Evolutionary conservation across 2,113 vertebrate genomes (phyloP), one percentile per base, ranked within the genome.

Genomic region (Anarrhichthys ocellatus): DNA sequence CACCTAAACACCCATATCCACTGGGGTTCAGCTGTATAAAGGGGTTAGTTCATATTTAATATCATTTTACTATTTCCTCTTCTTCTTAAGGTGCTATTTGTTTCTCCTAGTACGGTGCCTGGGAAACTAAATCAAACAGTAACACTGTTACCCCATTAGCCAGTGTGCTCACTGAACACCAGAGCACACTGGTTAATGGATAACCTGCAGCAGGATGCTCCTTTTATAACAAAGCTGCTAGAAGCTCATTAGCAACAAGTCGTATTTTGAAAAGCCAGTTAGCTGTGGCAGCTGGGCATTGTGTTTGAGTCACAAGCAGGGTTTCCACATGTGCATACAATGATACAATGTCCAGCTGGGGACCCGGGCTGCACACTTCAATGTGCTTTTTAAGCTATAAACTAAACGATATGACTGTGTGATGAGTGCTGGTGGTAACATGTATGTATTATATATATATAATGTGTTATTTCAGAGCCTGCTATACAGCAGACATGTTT

Each of bases 201-300:
- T 80, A 66, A 80, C 78, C 9, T n/a, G 10, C 11, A 72, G 14
- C 34, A 20, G n/a, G 9, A 68, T 22, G 44, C 66, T 65, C 20
- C 20, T 13, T 54, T 5, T 61, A 27, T 61, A 61, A 61, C 76
- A 59, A 17, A 42, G 15, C 76, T 61, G 14, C 5, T 32, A 9
- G 14, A 61, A 48, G 32, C 24, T 58, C 6, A 44, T 27, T 54
- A 13, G 10, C 38, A 70, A 46, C 4, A 36, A 20, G 5, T 42
- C 27, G 14, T 5, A 27, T n/a, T 64, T 38, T 3, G 24, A 18
- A 46, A 27, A 9, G 14, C 34, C n/a, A 27, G 22, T 17, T 17
- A 20, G 34, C 6, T 9, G 38, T 44, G 65, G 46, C n/a, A 17
- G 20, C 38, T n/a, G 34, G 9, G 32, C 22, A 8, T 52, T 20